Evolutionary conservation across 2,113 vertebrate genomes (phyloP).

Genomic region (Tachysurus fulvidraco): DNA sequence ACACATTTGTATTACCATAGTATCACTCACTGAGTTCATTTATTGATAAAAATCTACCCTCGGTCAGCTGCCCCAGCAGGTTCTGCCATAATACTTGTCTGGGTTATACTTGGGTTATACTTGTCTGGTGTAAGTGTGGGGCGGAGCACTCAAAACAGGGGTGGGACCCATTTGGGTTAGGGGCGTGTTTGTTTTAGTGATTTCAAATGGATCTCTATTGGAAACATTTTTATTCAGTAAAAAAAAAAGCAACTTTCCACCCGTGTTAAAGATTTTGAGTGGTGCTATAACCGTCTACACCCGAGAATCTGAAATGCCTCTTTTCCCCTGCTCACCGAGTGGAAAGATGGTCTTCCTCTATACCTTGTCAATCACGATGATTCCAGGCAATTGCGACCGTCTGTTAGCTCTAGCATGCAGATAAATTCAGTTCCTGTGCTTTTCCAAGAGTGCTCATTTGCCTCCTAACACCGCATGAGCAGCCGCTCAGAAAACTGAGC

Average conservation of each 20-base stretch:
- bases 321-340: background rate
- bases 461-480: background rate
- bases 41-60: too few species aligned
- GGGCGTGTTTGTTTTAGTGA: too few species aligned
- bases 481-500: background rate
- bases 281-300: background rate
- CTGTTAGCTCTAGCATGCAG: background rate
- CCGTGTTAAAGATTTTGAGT: background rate
- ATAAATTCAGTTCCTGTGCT: background rate
- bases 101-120: too few species aligned
- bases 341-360: background rate
- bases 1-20: too few species aligned
- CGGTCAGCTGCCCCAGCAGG: too few species aligned
- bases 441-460: background rate
- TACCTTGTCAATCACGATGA: constrained; percentile 3
- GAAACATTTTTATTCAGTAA: background rate
- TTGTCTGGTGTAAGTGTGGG: too few species aligned
- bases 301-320: background rate
- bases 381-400: background rate
- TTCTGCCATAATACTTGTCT: too few species aligned
- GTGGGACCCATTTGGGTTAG: too few species aligned
- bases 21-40: too few species aligned
- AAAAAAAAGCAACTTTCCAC: background rate
- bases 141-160: too few species aligned
- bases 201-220: too few species aligned